Evolutionary conservation across 2,888 invertebrate species (phyloP), one percentile per base, ranked within the genome.

Genomic region (Drosophila mulleri): DNA sequence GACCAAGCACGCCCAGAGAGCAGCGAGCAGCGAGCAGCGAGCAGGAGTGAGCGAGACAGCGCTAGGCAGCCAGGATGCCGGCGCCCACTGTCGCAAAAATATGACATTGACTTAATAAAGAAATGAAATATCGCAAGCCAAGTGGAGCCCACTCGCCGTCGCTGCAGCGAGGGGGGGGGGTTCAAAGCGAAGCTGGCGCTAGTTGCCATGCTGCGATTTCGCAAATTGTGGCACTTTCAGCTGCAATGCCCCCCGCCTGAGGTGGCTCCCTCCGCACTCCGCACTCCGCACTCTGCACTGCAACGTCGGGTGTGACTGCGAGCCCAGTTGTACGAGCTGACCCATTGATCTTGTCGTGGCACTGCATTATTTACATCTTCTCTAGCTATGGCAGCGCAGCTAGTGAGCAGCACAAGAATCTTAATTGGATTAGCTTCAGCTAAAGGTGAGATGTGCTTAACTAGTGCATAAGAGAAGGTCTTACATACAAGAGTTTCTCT

Each of bases 51-150:
- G 20, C 0, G 12, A 52, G 52, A 23, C 9, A 3, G 52, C 32
- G 29, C 9, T 26, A 48, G 32, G 14, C 59, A 61, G 26, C 48
- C 71, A 78, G 69, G 77, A 67, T 61, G 72, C 72, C 67, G 82
- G 80, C 87, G 89, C 84, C 87, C 79, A 84, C 79, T 72, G 76
- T 71, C 79, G 67, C 80, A 71, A 83, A 83, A 79, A 82, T 88
- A 80, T 84, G 76, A 88, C 80, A 89, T 83, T 88, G 82, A 89
- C 82, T 90, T 91, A 91, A 91, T 91, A 91, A 91, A 91, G 90
- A 88, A 90, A 91, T 91, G 91, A 91, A 91, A 90, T 88, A 90
- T 90, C 72, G 84, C 80, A 44, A 42, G 48, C 63, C 70, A 70
- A 72, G 75, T 73, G 72, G 35, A 82, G 67, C 69, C 75, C 74